Evolutionary conservation across 2,797 vertebrate species (phyloP), one percentile per base, ranked within the genome.

Genomic region (Artibeus jamaicensis): DNA sequence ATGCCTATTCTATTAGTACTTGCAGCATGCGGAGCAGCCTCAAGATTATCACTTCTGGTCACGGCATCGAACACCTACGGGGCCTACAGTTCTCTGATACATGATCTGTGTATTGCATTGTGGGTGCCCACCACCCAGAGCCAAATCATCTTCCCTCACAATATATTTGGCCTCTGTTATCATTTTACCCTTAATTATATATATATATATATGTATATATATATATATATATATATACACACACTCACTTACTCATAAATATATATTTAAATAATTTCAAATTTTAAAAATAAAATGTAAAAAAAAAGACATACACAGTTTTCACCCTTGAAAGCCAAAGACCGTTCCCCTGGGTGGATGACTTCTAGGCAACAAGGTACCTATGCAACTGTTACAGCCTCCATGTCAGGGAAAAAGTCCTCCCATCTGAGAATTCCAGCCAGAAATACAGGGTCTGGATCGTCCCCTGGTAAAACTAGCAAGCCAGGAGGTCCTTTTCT

Each of bases 401-500:
- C 62, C 59, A 57, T 68, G 94, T 87, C 86, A 59, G 26, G 55
- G 85, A 86, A 48, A 83, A 68, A 37, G 79, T 83, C 89, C 86
- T 70, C 37, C 77, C 55, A 8, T 84, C 91, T 76, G 46, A 57
- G 81, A 77, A 89, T 62, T 88, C 59, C 84, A 93, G 92, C 55
- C 87, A 83, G 55, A 96, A 91, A 81, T 42, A 53, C 0, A 86
- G 84, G 76, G 53, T 59, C 93, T 96, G 89, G 91, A 83, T 88
- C 62, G 6, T 91, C 29, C 65, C 77, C 74, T 78, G n/a, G 55
- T n/a, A 89, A 89, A 93, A 92, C 9, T 7, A 68, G 57, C 39
- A 62, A 97, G 53, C 86, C 93, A 83, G 91, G 62, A 59, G 74
- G 59, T 93, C 29, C 93, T 91, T 91, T 79, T 62, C 59, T 62